These are phyloP conservation scores for Cossypha dichroa DNA, from an alignment of 2,797 vertebrate species.

Conservation along the genomic window DNA sequence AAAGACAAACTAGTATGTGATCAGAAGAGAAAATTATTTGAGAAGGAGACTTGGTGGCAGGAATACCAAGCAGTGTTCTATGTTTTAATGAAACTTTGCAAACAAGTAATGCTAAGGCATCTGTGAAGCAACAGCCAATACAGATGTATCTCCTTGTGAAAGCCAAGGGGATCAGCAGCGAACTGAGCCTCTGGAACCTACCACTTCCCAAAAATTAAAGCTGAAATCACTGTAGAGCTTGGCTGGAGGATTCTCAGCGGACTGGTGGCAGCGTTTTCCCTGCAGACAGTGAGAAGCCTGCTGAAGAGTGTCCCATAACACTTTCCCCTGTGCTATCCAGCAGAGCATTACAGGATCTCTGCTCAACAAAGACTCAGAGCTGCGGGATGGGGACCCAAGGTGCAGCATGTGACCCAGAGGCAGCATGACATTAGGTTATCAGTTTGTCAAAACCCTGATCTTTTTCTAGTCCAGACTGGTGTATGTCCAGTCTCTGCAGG, in stretches of 20 bases:
- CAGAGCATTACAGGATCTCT: background rate
- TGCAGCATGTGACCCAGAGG: accelerated
- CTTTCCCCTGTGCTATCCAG: background rate
- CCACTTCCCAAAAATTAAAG: background rate
- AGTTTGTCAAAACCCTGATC: background rate
- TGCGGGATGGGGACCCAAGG: background rate
- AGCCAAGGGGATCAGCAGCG: background rate
- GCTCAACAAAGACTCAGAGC: background rate
- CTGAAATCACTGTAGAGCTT: background rate
- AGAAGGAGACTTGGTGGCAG: background rate
- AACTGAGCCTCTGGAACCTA: background rate
- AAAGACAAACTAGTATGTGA: background rate
- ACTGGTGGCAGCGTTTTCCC: background rate
- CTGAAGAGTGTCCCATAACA: background rate
- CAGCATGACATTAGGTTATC: background rate
- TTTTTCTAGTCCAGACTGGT: background rate
- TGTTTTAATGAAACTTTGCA: background rate
- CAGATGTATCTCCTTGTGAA: background rate
- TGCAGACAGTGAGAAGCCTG: background rate
- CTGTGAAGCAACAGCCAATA: background rate
- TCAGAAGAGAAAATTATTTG: background rate
- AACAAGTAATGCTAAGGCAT: background rate
- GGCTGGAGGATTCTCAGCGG: background rate
- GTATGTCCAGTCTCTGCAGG: background rate
- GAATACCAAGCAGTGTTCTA: background rate